Conservation (phyloP, 2,113 vertebrate species). For the Trematomus loennbergii region DNA sequence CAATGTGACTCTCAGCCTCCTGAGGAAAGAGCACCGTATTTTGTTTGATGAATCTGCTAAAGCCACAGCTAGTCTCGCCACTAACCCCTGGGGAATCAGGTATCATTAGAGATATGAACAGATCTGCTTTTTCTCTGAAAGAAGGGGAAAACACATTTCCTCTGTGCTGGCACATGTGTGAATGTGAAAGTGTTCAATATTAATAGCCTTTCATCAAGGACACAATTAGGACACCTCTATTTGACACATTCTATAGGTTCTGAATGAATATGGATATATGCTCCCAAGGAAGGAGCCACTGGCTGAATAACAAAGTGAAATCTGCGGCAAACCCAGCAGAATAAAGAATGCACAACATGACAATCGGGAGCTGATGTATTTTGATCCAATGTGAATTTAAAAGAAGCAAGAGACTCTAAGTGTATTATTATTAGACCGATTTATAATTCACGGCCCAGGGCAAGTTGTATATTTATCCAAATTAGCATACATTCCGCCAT, state of each 20-base stretch:
- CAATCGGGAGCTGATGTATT: slow-evolving; percentile 71
- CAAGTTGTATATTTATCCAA: slow-evolving; percentile 75
- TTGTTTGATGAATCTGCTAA: slow-evolving; percentile 86
- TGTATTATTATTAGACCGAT: slow-evolving; percentile 69
- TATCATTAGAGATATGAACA: slow-evolving; percentile 87
- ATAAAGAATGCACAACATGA: slow-evolving; percentile 66
- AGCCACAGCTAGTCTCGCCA: slow-evolving; percentile 77
- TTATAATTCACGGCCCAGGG: slow-evolving; percentile 78
- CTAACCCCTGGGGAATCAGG: slow-evolving; percentile 84
- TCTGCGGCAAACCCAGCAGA: slow-evolving; percentile 53
- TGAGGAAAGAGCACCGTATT: slow-evolving; percentile 80
- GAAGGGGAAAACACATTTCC: slow-evolving; percentile 69
- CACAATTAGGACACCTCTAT: slow-evolving; percentile 88
- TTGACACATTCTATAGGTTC: slow-evolving; percentile 83
- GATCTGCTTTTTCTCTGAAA: slow-evolving; percentile 80
- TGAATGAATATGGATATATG: slow-evolving; percentile 84
- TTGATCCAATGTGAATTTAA: slow-evolving; percentile 76
- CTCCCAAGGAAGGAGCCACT: slow-evolving; percentile 75
- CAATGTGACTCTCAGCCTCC: slow-evolving; percentile 83
- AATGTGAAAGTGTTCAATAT: slow-evolving; percentile 85
- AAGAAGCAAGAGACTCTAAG: slow-evolving; percentile 65
- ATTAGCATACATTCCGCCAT: slow-evolving; percentile 72
- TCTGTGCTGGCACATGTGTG: slow-evolving; percentile 66
- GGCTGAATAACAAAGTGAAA: slow-evolving; percentile 81
- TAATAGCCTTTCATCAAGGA: slow-evolving; percentile 89